Evolutionary conservation across 2,797 vertebrate genomes (phyloP), one percentile per base, ranked within the genome.

Genomic region (Pogonophryne albipinna): DNA sequence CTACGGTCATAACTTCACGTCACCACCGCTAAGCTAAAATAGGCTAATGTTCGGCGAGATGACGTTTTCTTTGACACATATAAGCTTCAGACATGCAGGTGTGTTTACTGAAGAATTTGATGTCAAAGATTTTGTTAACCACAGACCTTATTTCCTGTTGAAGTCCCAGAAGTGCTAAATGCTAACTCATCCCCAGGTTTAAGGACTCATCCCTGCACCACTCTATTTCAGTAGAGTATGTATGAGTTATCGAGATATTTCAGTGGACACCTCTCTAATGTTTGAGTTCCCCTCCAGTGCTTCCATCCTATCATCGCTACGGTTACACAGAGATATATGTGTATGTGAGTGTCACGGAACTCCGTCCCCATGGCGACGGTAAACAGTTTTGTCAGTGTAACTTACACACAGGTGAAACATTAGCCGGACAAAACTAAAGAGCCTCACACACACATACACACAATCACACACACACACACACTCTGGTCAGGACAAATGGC

Each of bases 331-430:
- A 75, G 20, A 61, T 68, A 47, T 27, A 44, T 61, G 62, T 76
- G 76, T 61, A 27, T 38, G 34, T 38, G 34, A 38, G 59, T 75
- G 75, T 78, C 80, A 74, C 78, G 31, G 66, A 70, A 59, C 42
- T n/a, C 74, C 2, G 65, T 92, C 80, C 74, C 90, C 84, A 80
- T 71, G 89, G 49, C 70, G 17, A 92, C 80, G 10, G 87, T 85
- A 92, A 92, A 93, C 90, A 88, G 81, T 58, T 80, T 72, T 83
- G 68, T 84, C 85, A 83, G 85, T 76, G 81, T 80, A 75, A 73
- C 50, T 78, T 88, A 80, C 85, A 82, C 80, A 62, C 82, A 89
- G 68, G 73, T 86, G 89, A 88, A 88, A 91, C 85, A 78, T 83
- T 79, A 91, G 46, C 80, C 23, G 4, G 20, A 23, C n/a, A 5